Percentiles rank a stretch among this genome's conserved stretches.
Evolutionary conservation across 1,140 invertebrate genomes (phyloP).

Genomic region (Ptiloglossa arizonensis): DNA sequence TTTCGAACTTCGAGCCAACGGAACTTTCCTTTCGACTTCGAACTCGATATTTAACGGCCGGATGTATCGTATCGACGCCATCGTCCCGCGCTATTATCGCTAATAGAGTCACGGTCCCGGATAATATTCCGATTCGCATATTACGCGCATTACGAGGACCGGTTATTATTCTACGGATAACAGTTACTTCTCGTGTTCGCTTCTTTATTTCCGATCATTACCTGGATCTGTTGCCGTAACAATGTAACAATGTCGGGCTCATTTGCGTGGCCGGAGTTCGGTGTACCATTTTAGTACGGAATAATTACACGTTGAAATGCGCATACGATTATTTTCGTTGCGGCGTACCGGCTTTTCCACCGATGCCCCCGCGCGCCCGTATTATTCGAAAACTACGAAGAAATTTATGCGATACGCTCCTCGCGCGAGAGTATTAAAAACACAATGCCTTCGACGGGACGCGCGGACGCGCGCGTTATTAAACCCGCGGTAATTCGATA

Average conservation of each 20-base stretch:
- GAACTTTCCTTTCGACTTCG: too few relatives aligned
- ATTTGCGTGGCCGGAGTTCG: background rate
- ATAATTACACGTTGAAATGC: slow-evolving; percentile 24
- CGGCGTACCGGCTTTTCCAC: background rate
- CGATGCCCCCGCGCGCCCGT: background rate
- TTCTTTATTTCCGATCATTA: background rate
- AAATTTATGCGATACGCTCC: background rate
- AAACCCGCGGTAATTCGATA: slow-evolving; percentile 26
- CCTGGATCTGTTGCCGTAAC: background rate
- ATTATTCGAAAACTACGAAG: background rate
- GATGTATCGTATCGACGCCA: too few relatives aligned
- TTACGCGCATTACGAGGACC: background rate
- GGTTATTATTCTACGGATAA: background rate
- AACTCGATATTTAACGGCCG: too few relatives aligned
- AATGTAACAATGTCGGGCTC: background rate
- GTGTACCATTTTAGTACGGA: background rate
- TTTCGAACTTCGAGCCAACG: too few relatives aligned
- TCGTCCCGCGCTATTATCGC: too few relatives aligned
- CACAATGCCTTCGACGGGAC: background rate
- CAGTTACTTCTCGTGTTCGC: background rate
- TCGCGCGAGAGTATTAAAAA: slow-evolving; percentile 22
- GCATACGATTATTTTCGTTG: background rate
- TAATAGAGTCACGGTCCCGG: too few relatives aligned
- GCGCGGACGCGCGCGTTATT: background rate
- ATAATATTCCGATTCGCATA: too few relatives aligned